Conservation (phyloP, 2,797 vertebrate species). For the Molossus alvarezi region DNA sequence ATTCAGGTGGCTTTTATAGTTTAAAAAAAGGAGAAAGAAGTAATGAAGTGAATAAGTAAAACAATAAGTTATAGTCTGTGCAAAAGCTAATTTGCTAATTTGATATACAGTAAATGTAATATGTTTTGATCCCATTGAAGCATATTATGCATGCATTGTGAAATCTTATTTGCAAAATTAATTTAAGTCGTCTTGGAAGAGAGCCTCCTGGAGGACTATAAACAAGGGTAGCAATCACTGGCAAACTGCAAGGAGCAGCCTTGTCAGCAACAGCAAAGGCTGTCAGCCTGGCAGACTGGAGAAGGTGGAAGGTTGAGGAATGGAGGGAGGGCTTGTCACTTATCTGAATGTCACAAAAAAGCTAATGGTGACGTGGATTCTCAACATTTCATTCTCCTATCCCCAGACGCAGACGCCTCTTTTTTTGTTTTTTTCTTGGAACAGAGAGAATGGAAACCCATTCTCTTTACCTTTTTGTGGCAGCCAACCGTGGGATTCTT, state of each 20-base stretch:
- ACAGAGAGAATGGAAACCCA: not conserved
- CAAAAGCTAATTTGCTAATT: slow-evolving; percentile 76
- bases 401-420: too few relatives aligned
- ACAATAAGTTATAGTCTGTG: slow-evolving; percentile 69
- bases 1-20: slow-evolving; percentile 25
- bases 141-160: slow-evolving; percentile 54
- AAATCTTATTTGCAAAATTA: slow-evolving; percentile 76
- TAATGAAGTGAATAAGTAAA: slow-evolving; percentile 68
- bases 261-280: not conserved
- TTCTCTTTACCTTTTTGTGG: not conserved
- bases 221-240: not conserved
- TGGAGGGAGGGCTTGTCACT: not conserved
- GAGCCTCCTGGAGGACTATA: slow-evolving; percentile 5
- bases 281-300: not conserved
- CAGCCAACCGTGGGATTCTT: not conserved
- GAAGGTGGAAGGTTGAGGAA: not conserved
- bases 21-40: not conserved
- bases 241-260: not conserved
- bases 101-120: slow-evolving; percentile 65
- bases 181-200: slow-evolving; percentile 61
- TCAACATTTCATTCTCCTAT: not conserved
- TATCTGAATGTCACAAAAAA: not conserved
- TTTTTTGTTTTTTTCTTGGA: not conserved
- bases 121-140: slow-evolving; percentile 69
- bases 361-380: not conserved